Evolutionary conservation across 2,888 invertebrate genomes (phyloP), one percentile per base, ranked within the genome.

Genomic region (Tanytarsus gracilentus): DNA sequence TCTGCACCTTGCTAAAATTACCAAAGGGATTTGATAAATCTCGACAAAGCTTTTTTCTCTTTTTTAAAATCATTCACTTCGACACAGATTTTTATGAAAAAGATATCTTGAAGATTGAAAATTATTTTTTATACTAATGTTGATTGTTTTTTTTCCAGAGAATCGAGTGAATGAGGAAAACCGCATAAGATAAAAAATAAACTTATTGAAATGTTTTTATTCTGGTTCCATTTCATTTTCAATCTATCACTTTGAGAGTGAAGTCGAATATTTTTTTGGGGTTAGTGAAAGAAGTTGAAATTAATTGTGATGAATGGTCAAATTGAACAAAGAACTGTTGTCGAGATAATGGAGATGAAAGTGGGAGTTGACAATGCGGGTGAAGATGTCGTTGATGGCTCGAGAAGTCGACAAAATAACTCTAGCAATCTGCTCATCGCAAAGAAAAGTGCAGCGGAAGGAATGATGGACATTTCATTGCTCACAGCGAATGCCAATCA

Each of bases 401-500:
- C 40, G 26, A 58, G 16, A 8, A 26, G 56, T 14, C 56, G n/a
- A 7, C 16, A 39, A 18, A 8, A n/a, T 11, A 55, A 36, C 8
- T n/a, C 26, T 18, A n/a, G n/a, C n/a, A n/a, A n/a, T 2, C 21
- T 9, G 27, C 11, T 58, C 48, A 48, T 48, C 58, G 48, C 21
- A 11, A 29, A 7, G 48, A 58, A 48, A 58, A 48, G 23, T 58
- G 29, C 21, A n/a, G 58, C 58, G 8, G 58, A 58, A 44, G 58
- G 58, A 5, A 58, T 58, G 58, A 58, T 58, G 58, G 58, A 58
- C n/a, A 33, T 4, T 33, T 11, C n/a, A 11, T 5, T 5, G n/a
- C 53, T 36, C 23, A 55, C 53, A 27, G 58, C 58, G 9, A 58
- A 58, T 18, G 58, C 58, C 14, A 58, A 58, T 48, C 58, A 58